Evolutionary conservation across 1,140 invertebrate genomes (phyloP), one percentile per base, ranked within the genome.

Genomic region (Trichomalopsis sarcophagae): DNA sequence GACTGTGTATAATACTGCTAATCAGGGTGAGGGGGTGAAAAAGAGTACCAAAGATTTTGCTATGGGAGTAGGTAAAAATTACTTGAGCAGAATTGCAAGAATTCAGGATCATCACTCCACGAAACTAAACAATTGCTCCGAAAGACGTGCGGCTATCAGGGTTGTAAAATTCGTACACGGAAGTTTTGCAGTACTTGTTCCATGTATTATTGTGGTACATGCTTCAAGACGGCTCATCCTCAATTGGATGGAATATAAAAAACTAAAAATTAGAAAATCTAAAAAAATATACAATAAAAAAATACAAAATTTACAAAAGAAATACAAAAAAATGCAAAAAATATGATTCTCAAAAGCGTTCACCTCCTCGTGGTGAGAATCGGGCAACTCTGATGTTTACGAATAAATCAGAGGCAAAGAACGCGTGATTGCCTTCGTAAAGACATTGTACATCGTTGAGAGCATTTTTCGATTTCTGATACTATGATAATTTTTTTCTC

Each of bases 191-290:
- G 17, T 66, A 66, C 62, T 11, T 66, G 11, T 7, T 66, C 14
- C 10, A 66, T 66, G 62, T 66, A 66, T 66, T 66, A 66, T 66
- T 66, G 7, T 66, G 62, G 62, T 66, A 66, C 62, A 66, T 66
- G 62, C 62, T 66, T 66, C 11, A 66, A 66, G 62, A 66, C 11
- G 62, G 11, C 62, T 66, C 14, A 66, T 66, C 62, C 62, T 66
- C 14, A 66, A 66, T 11, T 66, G 62, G 62, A 66, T 21, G 62
- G n/a, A 66, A 66, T 1, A 66, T 66, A 66, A 23, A 23, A 66
- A 66, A 66, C 62, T 66, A 66, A 66, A 17, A 66, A 23, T 3
- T 66, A 66, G 62, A 66, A 66, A 66, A 66, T 23, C 0, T 66
- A 66, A 17, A 66, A 66, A 66, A 66, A 17, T 66, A 66, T 23